Evolutionary conservation across 1,140 invertebrate genomes (phyloP).

Genomic region (Saccostrea glomerata): DNA sequence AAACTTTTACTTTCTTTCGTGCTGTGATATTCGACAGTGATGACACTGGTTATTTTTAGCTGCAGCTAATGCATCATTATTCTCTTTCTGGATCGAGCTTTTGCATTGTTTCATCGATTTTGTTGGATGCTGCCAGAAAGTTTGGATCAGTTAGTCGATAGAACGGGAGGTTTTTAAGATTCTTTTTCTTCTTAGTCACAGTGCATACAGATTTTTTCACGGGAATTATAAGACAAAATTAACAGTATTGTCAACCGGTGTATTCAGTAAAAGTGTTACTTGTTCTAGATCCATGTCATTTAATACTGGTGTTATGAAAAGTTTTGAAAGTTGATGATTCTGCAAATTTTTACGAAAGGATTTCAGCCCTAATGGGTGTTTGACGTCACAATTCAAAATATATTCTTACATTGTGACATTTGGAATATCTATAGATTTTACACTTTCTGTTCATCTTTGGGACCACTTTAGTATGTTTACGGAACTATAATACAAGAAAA

Average conservation of each 20-base stretch:
- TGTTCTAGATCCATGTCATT: no score
- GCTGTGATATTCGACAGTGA: neutral
- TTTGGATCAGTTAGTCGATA: conserved; percentile 4
- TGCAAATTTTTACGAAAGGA: no score
- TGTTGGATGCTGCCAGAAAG: conserved; percentile 19
- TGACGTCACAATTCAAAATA: no score
- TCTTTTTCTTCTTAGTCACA: neutral
- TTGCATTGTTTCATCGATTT: conserved; percentile 5
- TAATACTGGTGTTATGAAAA: no score
- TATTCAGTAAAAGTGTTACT: neutral
- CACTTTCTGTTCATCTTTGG: no score
- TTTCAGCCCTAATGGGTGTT: no score
- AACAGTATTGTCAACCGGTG: neutral
- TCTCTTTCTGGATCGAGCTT: conserved; percentile 4
- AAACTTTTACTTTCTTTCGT: neutral
- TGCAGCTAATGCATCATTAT: neutral
- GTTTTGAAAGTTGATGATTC: no score
- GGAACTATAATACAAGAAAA: neutral
- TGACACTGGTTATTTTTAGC: neutral
- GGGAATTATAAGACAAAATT: no score
- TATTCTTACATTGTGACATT: no score
- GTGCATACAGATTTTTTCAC: neutral
- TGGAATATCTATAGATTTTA: no score
- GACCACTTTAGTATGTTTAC: no score
- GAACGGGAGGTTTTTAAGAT: conserved; percentile 16